These are phyloP conservation scores for Sardina pilchardus DNA, from an alignment of 2,113 vertebrate species.

Conservation along the genomic window DNA sequence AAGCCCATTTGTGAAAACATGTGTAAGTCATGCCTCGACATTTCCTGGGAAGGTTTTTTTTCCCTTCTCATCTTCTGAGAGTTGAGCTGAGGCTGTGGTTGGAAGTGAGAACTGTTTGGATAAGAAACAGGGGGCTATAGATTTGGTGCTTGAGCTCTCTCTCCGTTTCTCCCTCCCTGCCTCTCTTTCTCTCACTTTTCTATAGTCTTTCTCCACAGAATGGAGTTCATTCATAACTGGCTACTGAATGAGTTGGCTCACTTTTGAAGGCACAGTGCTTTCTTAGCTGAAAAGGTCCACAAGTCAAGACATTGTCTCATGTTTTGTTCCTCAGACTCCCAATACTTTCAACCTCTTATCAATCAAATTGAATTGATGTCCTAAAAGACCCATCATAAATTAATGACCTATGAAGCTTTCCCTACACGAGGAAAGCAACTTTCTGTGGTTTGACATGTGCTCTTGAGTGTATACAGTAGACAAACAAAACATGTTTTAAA, in stretches of 20 bases:
- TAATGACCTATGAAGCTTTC: background rate
- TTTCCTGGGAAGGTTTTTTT: conserved; percentile 20
- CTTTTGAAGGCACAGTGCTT: background rate
- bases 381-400: background rate
- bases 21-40: conserved; percentile 21
- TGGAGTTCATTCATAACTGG: conserved; percentile 3
- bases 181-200: background rate
- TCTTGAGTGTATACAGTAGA: conserved; percentile 71
- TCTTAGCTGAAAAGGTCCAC: background rate
- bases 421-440: background rate
- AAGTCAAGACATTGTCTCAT: background rate
- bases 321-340: background rate
- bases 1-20: conserved; percentile 40
- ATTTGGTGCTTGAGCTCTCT: background rate
- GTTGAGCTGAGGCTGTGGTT: background rate
- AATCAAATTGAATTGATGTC: background rate
- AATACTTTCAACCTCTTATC: background rate
- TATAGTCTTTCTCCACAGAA: background rate
- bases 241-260: background rate
- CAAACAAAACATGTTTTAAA: conserved; percentile 52
- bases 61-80: background rate
- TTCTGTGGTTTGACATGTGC: conserved; percentile 39
- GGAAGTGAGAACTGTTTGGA: conserved; percentile 40
- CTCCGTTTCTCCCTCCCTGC: background rate
- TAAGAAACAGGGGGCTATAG: conserved; percentile 8